Percentiles rank a stretch among this genome's conserved stretches.
Conservation (phyloP, 2,113 vertebrate genomes). For the Lucifuga dentata region DNA sequence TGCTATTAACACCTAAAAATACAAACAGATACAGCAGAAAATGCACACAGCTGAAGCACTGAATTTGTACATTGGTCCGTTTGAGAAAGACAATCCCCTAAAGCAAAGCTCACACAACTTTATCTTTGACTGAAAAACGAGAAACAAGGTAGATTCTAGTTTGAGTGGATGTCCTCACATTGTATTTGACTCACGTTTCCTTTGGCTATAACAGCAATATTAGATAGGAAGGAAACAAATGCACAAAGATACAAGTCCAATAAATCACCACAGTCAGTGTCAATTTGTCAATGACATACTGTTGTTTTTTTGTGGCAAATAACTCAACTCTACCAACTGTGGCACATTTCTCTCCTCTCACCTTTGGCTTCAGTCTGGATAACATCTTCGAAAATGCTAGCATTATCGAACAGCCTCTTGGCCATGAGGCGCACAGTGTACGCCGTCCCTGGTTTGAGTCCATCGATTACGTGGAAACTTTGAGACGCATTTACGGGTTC, state of each 20-base stretch:
- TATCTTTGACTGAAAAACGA: slow-evolving; percentile 27
- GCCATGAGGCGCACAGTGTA: slow-evolving; percentile 91
- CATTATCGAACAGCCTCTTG: slow-evolving; percentile 90
- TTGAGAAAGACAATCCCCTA: slow-evolving; percentile 9
- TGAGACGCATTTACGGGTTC: slow-evolving; percentile 90
- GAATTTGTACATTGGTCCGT: neutral
- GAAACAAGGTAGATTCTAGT: slow-evolving; percentile 26
- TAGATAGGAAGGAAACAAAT: slow-evolving; percentile 6
- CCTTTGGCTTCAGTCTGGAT: slow-evolving; percentile 93
- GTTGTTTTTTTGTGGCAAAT: neutral
- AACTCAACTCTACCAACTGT: slow-evolving; percentile 39
- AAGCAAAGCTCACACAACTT: slow-evolving; percentile 27
- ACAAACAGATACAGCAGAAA: neutral
- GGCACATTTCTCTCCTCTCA: slow-evolving; percentile 78
- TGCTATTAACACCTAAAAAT: slow-evolving; percentile 78
- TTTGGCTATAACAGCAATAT: slow-evolving; percentile 36
- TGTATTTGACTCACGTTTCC: slow-evolving; percentile 27
- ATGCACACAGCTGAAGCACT: slow-evolving; percentile 38
- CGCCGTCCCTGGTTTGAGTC: slow-evolving; percentile 87
- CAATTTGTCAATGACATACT: neutral
- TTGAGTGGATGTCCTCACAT: slow-evolving; percentile 23
- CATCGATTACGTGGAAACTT: slow-evolving; percentile 89
- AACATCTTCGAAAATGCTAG: slow-evolving; percentile 96
- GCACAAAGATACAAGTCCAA: slow-evolving; percentile 8
- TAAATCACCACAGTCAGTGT: neutral